These are phyloP conservation scores for Diaphora mendica DNA, from an alignment of 2,888 invertebrate genomes.

Conservation along the genomic window DNA sequence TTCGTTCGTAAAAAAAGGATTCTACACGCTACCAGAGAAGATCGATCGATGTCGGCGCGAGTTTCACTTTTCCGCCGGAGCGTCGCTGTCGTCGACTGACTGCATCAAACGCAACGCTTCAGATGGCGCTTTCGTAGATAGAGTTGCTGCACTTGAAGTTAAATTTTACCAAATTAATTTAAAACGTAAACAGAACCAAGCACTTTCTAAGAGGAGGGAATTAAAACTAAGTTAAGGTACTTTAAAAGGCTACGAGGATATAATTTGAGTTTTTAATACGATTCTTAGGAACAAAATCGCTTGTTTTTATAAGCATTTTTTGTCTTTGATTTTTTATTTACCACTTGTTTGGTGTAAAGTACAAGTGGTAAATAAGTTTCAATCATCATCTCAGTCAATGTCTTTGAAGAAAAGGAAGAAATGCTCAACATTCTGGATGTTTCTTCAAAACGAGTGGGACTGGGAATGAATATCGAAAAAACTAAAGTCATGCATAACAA, in stretches of 20 bases:
- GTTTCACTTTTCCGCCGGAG: conserved; percentile 72
- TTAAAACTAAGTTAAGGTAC: neutral
- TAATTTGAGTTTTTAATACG: neutral
- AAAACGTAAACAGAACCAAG: neutral
- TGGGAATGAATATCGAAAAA: too few relatives aligned
- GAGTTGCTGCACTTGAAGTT: conserved; percentile 54
- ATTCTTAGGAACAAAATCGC: neutral
- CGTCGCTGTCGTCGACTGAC: conserved; percentile 62
- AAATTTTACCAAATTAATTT: conserved; percentile 9
- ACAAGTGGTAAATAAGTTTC: too few relatives aligned
- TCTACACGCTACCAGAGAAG: conserved; percentile 76
- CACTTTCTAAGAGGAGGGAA: neutral
- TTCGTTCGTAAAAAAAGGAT: conserved; percentile 76
- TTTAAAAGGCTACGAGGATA: neutral
- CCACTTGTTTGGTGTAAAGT: too few relatives aligned
- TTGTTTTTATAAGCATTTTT: neutral
- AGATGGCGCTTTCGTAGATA: conserved; percentile 64
- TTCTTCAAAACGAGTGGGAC: too few relatives aligned
- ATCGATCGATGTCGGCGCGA: conserved; percentile 84
- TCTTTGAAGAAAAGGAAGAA: too few relatives aligned
- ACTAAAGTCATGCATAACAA: too few relatives aligned
- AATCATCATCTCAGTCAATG: too few relatives aligned
- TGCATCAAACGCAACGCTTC: conserved; percentile 42
- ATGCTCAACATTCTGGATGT: too few relatives aligned
- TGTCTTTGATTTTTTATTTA: too few relatives aligned